These are phyloP conservation scores for Drosophila virilis DNA, from an alignment of 1,140 invertebrate species.

Conservation along the genomic window DNA sequence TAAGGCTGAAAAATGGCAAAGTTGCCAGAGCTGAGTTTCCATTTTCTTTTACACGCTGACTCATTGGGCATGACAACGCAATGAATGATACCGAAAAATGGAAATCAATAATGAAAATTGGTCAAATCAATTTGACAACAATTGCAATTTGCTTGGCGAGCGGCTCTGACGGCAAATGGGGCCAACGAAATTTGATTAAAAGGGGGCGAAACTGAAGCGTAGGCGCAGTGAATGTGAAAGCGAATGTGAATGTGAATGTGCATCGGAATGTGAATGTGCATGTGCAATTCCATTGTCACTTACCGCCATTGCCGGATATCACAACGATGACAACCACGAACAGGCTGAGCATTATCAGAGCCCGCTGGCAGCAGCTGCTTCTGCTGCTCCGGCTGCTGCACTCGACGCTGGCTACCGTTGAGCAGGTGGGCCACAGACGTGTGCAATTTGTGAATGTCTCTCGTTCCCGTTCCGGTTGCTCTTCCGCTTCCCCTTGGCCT, in stretches of 20 bases:
- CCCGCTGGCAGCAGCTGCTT: constrained; percentile 43
- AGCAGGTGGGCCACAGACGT: constrained; percentile 49
- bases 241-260: neutral
- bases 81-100: constrained; percentile 80
- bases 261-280: neutral
- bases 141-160: constrained; percentile 64
- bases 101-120: constrained; percentile 82
- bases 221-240: constrained; percentile 5
- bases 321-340: constrained; percentile 69
- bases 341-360: constrained; percentile 77
- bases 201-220: neutral
- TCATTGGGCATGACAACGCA: constrained; percentile 75
- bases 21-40: constrained; percentile 24
- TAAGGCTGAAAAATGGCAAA: constrained; percentile 53
- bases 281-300: constrained; percentile 32
- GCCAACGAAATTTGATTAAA: constrained; percentile 77
- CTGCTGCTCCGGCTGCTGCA: constrained; percentile 1
- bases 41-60: constrained; percentile 50
- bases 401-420: neutral
- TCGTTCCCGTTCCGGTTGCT: neutral
- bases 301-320: constrained; percentile 77
- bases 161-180: constrained; percentile 46
- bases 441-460: constrained; percentile 39
- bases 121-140: constrained; percentile 82
- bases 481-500: neutral